These are phyloP conservation scores for Channa striata DNA, from an alignment of 2,797 vertebrate genomes.

Conservation along the genomic window DNA sequence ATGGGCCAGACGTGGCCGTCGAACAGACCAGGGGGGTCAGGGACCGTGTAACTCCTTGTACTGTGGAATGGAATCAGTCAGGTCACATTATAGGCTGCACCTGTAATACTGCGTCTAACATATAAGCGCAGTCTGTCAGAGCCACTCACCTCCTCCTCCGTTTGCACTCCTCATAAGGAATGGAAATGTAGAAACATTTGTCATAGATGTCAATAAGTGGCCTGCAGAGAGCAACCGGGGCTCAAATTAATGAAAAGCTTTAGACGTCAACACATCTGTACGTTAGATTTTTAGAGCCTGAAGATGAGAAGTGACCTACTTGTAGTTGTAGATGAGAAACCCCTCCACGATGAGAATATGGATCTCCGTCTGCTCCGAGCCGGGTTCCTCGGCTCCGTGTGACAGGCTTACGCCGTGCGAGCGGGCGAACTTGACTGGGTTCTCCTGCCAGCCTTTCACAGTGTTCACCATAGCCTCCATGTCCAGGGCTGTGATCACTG, in stretches of 20 bases:
- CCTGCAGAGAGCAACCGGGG: slow-evolving; percentile 71
- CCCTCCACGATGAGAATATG: slow-evolving; percentile 95
- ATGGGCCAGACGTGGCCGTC: slow-evolving; percentile 97
- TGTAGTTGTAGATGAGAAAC: slow-evolving; percentile 96
- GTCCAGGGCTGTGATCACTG: slow-evolving; percentile 92
- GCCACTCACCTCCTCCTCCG: slow-evolving; percentile 88
- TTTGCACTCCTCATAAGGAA: slow-evolving; percentile 95
- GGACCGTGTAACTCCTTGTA: slow-evolving; percentile 89
- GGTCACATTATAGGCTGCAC: neutral
- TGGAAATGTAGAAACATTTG: slow-evolving; percentile 89
- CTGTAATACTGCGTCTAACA: neutral
- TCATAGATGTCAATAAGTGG: slow-evolving; percentile 89
- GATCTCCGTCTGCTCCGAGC: slow-evolving; percentile 70
- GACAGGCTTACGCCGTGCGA: slow-evolving; percentile 89
- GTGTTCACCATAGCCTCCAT: slow-evolving; percentile 97
- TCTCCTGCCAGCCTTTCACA: slow-evolving; percentile 91
- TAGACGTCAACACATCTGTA: slow-evolving; percentile 14
- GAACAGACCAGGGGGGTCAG: slow-evolving; percentile 92
- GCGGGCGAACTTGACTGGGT: slow-evolving; percentile 93
- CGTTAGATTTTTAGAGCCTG: slow-evolving; percentile 1
- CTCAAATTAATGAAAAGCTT: slow-evolving; percentile 35
- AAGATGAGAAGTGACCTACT: slow-evolving; percentile 76
- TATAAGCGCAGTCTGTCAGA: neutral
- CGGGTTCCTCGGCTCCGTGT: slow-evolving; percentile 62
- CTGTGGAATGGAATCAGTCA: slow-evolving; percentile 72